These are phyloP conservation scores for Siniperca obscura DNA, from an alignment of 2,797 vertebrate genomes.

Conservation along the genomic window DNA sequence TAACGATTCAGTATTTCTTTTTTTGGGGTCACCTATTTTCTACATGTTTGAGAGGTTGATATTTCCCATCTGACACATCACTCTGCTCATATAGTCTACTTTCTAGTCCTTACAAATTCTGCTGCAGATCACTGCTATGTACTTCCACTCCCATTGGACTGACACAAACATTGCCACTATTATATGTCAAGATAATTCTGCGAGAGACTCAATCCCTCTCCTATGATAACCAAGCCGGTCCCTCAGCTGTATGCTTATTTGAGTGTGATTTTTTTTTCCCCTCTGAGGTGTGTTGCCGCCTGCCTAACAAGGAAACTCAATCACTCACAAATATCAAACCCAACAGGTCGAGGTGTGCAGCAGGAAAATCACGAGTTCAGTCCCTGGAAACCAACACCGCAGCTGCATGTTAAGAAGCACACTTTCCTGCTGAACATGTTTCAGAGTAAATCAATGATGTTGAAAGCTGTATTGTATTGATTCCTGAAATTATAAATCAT, in stretches of 20 bases:
- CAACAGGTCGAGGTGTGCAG: constrained; percentile 55
- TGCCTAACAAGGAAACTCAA: constrained; percentile 65
- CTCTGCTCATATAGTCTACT: constrained; percentile 13
- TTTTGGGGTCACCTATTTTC: constrained; percentile 1
- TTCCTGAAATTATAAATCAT: constrained; percentile 20
- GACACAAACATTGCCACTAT: constrained; percentile 45
- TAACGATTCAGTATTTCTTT: not conserved
- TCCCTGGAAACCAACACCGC: constrained; percentile 46
- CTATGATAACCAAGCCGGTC: constrained; percentile 30
- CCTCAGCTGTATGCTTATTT: constrained; percentile 57
- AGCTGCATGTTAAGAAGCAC: constrained; percentile 48
- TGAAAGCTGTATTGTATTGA: constrained; percentile 21
- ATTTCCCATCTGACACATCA: constrained; percentile 15
- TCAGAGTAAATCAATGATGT: constrained; percentile 13
- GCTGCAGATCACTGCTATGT: constrained; percentile 28
- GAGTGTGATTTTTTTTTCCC: constrained; percentile 35
- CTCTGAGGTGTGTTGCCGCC: constrained; percentile 43
- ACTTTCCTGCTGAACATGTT: constrained; percentile 21
- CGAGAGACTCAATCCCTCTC: constrained; percentile 45
- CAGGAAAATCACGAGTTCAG: constrained; percentile 46
- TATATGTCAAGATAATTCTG: constrained; percentile 56
- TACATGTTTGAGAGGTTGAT: constrained; percentile 6
- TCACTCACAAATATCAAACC: constrained; percentile 73
- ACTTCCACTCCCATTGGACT: constrained; percentile 27
- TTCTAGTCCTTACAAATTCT: constrained; percentile 21